Percentiles rank a stretch among this genome's conserved stretches.
phyloP scores from a whole-genome alignment of 2,113 vertebrate genomes.

The Centropristis striata region DNA sequence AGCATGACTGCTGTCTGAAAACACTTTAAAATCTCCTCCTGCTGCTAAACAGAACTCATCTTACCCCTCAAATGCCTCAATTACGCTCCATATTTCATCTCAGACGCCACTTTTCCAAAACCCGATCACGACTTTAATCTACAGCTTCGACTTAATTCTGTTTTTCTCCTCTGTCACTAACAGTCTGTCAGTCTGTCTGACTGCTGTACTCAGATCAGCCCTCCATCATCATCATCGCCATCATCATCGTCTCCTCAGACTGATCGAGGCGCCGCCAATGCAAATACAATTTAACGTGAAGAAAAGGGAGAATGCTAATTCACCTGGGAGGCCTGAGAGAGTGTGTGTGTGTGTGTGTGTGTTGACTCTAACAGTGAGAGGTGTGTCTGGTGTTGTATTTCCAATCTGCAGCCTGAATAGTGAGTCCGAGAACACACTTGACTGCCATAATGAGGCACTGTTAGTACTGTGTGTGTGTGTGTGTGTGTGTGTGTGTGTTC shows the following conservation, averaged over 20 bases:
- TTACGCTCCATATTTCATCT: background rate
- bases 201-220: background rate
- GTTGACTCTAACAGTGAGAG: slow-evolving; percentile 58
- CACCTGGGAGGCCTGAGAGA: slow-evolving; percentile 39
- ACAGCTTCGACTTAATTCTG: background rate
- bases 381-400: slow-evolving; percentile 76
- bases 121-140: slow-evolving; percentile 32
- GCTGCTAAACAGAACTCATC: no score
- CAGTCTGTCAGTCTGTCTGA: background rate
- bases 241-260: background rate
- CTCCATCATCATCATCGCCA: slow-evolving; percentile 24
- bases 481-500: slow-evolving; percentile 29
- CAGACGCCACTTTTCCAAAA: background rate
- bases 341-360: slow-evolving; percentile 10
- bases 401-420: slow-evolving; percentile 61
- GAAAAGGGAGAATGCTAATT: slow-evolving; percentile 48
- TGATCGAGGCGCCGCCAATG: slow-evolving; percentile 21
- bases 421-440: slow-evolving; percentile 58
- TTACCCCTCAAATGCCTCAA: background rate
- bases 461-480: slow-evolving; percentile 5
- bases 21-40: no score
- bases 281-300: slow-evolving; percentile 41
- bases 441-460: slow-evolving; percentile 50
- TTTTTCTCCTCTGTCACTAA: background rate
- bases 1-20: no score